Percentiles rank a stretch among this genome's conserved stretches.
Evolutionary conservation across 2,797 vertebrate species (phyloP).

Genomic region (Chlorospingus flavigularis): DNA sequence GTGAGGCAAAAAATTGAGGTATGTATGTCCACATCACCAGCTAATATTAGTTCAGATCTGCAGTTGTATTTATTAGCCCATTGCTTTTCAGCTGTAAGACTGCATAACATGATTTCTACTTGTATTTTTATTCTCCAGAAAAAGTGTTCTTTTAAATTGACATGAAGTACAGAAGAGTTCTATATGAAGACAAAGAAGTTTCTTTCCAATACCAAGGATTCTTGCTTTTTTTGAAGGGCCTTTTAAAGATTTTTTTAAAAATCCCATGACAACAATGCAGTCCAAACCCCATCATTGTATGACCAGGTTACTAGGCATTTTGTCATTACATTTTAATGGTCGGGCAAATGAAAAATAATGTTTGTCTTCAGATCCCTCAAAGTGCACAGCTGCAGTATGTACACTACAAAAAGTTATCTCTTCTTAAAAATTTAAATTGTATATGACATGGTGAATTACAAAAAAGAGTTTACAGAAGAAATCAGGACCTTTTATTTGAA

Average conservation of each 20-base stretch:
- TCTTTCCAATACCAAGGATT: background rate
- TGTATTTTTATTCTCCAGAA: background rate
- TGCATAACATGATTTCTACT: background rate
- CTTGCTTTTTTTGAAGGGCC: background rate
- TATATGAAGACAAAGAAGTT: background rate
- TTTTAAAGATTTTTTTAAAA: background rate
- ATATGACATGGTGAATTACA: background rate
- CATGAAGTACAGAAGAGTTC: background rate
- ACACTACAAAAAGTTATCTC: background rate
- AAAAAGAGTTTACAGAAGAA: background rate
- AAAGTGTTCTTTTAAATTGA: background rate
- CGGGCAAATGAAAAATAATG: background rate
- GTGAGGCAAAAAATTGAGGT: conserved; percentile 42
- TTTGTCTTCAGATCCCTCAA: background rate
- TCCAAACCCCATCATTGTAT: background rate
- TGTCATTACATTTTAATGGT: background rate
- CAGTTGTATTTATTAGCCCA: background rate
- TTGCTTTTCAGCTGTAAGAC: background rate
- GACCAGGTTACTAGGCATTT: background rate
- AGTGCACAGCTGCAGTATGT: background rate
- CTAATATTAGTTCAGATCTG: conserved; percentile 50
- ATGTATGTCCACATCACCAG: conserved; percentile 15
- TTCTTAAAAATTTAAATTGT: background rate
- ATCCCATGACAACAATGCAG: rapidly evolving
- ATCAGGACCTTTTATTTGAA: background rate